phyloP scores from a whole-genome alignment of 2,888 invertebrate genomes.

The Teleiodes luculella region DNA sequence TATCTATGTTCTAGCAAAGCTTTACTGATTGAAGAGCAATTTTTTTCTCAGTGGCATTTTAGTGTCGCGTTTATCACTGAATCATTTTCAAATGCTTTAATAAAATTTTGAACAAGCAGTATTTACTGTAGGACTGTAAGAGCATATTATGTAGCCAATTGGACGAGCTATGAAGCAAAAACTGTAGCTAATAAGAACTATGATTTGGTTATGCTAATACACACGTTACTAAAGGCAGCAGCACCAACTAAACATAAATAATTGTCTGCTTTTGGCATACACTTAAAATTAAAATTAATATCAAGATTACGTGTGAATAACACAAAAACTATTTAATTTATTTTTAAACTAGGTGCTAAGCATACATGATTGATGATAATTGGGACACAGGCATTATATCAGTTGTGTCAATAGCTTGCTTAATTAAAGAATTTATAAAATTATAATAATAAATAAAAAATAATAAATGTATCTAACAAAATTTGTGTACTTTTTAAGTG shows the following conservation, averaged over 20 bases:
- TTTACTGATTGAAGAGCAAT: conserved; percentile 10
- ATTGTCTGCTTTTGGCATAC: conserved; percentile 1
- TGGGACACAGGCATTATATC: too few relatives aligned
- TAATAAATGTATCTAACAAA: too few relatives aligned
- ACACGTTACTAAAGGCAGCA: not conserved
- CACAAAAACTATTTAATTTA: too few relatives aligned
- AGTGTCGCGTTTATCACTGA: too few relatives aligned
- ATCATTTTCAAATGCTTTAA: not conserved
- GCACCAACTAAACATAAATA: not conserved
- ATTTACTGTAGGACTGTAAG: not conserved
- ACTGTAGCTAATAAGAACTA: not conserved
- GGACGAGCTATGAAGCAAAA: conserved; percentile 13
- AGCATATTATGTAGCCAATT: conserved; percentile 1
- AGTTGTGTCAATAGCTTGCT: too few relatives aligned
- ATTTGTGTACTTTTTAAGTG: too few relatives aligned
- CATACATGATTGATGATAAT: too few relatives aligned
- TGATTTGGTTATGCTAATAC: not conserved
- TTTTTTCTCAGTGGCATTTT: not conserved
- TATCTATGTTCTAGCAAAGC: conserved; percentile 17
- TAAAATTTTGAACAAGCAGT: not conserved
- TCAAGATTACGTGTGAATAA: not conserved
- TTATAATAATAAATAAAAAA: too few relatives aligned
- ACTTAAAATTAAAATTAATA: not conserved
- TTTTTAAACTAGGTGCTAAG: too few relatives aligned
- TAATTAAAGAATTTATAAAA: too few relatives aligned